These are phyloP conservation scores for Clanis bilineata DNA, from an alignment of 2,888 invertebrate species.

Conservation along the genomic window DNA sequence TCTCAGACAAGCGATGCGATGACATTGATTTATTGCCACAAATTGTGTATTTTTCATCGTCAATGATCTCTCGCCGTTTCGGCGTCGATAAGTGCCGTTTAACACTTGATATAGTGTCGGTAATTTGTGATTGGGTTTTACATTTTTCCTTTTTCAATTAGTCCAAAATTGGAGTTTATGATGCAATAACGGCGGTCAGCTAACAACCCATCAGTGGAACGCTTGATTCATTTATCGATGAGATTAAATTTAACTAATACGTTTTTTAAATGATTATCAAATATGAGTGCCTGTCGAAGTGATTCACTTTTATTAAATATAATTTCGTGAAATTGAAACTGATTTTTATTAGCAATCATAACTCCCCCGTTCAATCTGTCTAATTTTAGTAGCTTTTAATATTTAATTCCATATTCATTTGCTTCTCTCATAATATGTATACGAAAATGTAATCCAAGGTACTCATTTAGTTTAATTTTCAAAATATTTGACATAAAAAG, in stretches of 20 bases:
- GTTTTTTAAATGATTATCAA: slow-evolving; percentile 39
- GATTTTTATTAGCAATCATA: slow-evolving; percentile 8
- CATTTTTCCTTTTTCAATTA: slow-evolving; percentile 79
- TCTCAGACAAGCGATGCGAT: slow-evolving; percentile 25
- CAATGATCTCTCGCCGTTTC: slow-evolving; percentile 70
- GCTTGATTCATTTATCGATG: slow-evolving; percentile 44
- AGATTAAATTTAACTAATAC: slow-evolving; percentile 46
- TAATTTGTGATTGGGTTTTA: slow-evolving; percentile 71
- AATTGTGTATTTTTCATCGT: slow-evolving; percentile 81
- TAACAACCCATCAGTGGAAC: slow-evolving; percentile 46
- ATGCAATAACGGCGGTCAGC: slow-evolving; percentile 56
- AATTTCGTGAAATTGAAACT: slow-evolving; percentile 26
- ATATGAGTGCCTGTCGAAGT: slow-evolving; percentile 34
- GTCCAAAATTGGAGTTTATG: slow-evolving; percentile 70
- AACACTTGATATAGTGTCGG: slow-evolving; percentile 81
- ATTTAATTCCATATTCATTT: not conserved
- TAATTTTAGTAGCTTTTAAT: slow-evolving; percentile 3
- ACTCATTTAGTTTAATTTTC: not conserved
- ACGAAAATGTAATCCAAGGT: no score
- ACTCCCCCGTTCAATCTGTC: not conserved
- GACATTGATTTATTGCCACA: slow-evolving; percentile 76
- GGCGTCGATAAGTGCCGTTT: slow-evolving; percentile 78
- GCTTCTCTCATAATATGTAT: no score
- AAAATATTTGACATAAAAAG: slow-evolving; percentile 4
- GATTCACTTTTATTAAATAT: slow-evolving; percentile 36